Evolutionary conservation across 2,113 vertebrate species (phyloP), one percentile per base, ranked within the genome.

Genomic region (Callipepla californica): DNA sequence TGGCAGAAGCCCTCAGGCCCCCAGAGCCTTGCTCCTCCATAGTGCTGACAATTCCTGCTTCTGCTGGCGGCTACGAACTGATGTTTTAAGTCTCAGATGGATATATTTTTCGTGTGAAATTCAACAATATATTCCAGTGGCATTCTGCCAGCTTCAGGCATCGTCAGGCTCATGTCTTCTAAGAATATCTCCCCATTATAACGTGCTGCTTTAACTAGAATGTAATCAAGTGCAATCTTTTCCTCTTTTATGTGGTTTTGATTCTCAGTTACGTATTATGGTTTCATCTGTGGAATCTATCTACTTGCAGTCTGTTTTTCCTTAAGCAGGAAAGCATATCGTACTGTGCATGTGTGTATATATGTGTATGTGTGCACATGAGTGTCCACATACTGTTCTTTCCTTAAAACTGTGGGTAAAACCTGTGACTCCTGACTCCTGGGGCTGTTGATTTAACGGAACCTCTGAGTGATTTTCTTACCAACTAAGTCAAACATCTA

Each of bases 91-190:
- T 15, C 58, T 75, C 40, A 62, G 18, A 82, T 66, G 36, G 19
- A 45, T 70, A 34, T 34, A 1, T 19, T 59, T 73, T 61, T 15
- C 44, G 16, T 34, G n/a, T 78, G 66, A 69, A 94, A 73, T 62
- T 50, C 50, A 50, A 1, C 91, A 36, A 80, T 91, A 77, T 58
- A 73, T 96, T 92, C 59, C 21, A 44, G 7, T 59, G 86, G 48
- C 75, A 21, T 77, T 61, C 26, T 25, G 67, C 70, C 94, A 92
- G 1, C 83, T 79, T 65, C 2, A 8, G 20, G 92, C 51, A 79
- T 83, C 65, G 82, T 73, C 73, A 48, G 45, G 55, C 78, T 87
- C 5, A 2, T 45, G 72, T 11, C 55, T 93, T 86, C 72, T 65
- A 21, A 2, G 4, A 83, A 32, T 38, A 58, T 47, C 57, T 80